Evolutionary conservation across 2,888 invertebrate species (phyloP).

Genomic region (Drosophila limbata): DNA sequence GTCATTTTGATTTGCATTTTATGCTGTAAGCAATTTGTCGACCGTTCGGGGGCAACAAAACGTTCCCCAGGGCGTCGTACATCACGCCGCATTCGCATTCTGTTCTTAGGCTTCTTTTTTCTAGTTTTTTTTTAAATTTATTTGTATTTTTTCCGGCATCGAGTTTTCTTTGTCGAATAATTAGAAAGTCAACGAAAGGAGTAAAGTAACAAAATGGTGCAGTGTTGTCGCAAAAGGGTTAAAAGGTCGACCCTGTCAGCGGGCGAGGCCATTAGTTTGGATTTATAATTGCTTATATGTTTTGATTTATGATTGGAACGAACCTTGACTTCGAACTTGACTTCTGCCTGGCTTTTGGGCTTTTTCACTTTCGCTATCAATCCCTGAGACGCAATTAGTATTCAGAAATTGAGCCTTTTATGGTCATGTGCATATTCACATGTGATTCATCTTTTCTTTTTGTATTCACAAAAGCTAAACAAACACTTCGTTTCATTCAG

Average conservation of each 20-base stretch:
- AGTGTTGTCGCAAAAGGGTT: conserved; percentile 60
- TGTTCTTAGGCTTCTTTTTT: conserved; percentile 16
- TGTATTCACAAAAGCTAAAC: conserved; percentile 39
- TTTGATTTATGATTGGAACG: conserved; percentile 62
- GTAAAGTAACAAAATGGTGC: conserved; percentile 5
- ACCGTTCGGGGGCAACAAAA: conserved; percentile 55
- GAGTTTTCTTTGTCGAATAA: conserved; percentile 63
- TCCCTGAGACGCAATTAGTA: conserved; percentile 41
- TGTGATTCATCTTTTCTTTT: conserved; percentile 7
- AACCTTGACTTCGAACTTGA: conserved; percentile 30
- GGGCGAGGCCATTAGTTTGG: conserved; percentile 57
- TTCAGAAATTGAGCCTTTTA: conserved; percentile 34
- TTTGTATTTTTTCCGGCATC: conserved; percentile 31
- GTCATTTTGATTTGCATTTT: conserved; percentile 82
- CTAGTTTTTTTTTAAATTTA: conserved; percentile 51
- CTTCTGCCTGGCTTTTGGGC: neutral
- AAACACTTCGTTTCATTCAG: conserved; percentile 64
- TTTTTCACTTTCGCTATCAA: conserved; percentile 10
- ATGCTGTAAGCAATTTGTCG: conserved; percentile 73
- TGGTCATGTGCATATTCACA: conserved; percentile 29
- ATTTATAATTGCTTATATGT: conserved; percentile 43
- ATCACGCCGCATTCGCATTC: conserved; percentile 51
- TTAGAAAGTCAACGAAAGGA: conserved; percentile 54
- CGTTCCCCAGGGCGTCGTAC: conserved; percentile 72
- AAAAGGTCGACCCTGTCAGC: conserved; percentile 70